Conservation (phyloP, 2,797 vertebrate genomes). For the Danio choprae region DNA sequence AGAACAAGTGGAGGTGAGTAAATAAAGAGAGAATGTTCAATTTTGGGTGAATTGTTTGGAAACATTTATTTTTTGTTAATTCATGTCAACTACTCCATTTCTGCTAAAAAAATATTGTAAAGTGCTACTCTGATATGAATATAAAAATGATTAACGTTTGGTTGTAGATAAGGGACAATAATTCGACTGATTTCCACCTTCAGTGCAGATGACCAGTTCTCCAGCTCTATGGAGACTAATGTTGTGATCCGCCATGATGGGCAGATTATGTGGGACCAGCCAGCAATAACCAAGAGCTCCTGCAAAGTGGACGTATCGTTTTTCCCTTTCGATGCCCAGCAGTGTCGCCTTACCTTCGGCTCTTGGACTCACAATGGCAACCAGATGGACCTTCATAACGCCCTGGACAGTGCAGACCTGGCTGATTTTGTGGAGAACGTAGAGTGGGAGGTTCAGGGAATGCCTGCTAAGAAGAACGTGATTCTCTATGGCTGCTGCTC, state of each 20-base stretch:
- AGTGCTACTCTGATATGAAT: too few relatives aligned
- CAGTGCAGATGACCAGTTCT: constrained; percentile 85
- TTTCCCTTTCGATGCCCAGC: constrained; percentile 90
- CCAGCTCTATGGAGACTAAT: constrained; percentile 88
- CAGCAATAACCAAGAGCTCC: constrained; percentile 91
- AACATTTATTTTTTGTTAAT: too few relatives aligned
- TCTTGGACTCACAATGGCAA: constrained; percentile 93
- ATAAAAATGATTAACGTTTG: too few relatives aligned
- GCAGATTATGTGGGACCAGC: constrained; percentile 87
- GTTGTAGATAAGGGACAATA: too few relatives aligned
- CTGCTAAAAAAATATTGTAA: too few relatives aligned
- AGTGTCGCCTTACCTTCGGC: constrained; percentile 87
- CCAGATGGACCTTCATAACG: constrained; percentile 86
- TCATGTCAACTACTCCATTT: too few relatives aligned
- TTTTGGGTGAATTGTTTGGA: too few relatives aligned
- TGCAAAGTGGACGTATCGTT: constrained; percentile 91
- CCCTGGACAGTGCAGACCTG: constrained; percentile 78
- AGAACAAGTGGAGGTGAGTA: too few relatives aligned
- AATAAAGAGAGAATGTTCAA: too few relatives aligned
- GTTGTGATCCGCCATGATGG: constrained; percentile 87
- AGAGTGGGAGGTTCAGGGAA: constrained; percentile 92
- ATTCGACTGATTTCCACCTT: not conserved
- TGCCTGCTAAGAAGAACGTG: constrained; percentile 86
- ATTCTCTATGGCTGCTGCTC: constrained; percentile 91
- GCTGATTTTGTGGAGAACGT: constrained; percentile 87